phyloP scores from a whole-genome alignment of 2,797 vertebrate species.

The Danio jaintianensis region DNA sequence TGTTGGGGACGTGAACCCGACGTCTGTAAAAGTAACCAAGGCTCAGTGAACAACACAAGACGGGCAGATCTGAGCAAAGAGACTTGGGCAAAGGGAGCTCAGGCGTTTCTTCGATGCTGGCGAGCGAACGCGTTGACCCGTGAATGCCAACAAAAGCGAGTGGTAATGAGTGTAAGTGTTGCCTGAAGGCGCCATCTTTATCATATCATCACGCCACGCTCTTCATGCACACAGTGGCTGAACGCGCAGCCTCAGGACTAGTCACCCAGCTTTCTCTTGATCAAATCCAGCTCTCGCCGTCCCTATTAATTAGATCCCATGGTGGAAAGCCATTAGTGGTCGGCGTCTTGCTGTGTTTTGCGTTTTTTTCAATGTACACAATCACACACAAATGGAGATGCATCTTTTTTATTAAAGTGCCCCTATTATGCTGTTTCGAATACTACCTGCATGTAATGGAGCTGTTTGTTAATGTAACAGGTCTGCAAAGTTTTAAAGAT shows the following conservation, averaged over 20 bases:
- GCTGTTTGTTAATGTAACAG: too few species aligned
- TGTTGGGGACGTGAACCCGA: slow-evolving; percentile 43
- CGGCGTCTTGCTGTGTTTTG: slow-evolving; percentile 55
- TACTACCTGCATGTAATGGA: too few species aligned
- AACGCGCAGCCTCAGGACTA: slow-evolving; percentile 27
- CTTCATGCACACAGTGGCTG: slow-evolving; percentile 33
- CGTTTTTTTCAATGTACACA: slow-evolving; percentile 62
- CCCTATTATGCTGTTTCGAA: too few species aligned
- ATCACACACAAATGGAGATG: slow-evolving; percentile 34
- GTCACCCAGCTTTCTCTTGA: slow-evolving; percentile 50
- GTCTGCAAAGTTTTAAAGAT: too few species aligned
- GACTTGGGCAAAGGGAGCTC: slow-evolving; percentile 7
- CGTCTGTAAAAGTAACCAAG: slow-evolving; percentile 41
- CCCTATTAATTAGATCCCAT: slow-evolving; percentile 64
- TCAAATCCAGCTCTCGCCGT: slow-evolving; percentile 57
- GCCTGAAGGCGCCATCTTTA: slow-evolving; percentile 52
- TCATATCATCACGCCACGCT: slow-evolving; percentile 25
- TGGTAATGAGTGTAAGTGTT: slow-evolving; percentile 52
- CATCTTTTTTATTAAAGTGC: neutral
- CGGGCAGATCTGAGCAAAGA: slow-evolving; percentile 14
- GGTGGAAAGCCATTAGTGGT: slow-evolving; percentile 63
- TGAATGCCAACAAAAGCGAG: slow-evolving; percentile 45
- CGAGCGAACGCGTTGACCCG: slow-evolving; percentile 33
- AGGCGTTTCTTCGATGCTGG: slow-evolving; percentile 14
- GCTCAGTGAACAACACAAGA: slow-evolving; percentile 38